Base-by-base conservation (phyloP, 2,113 vertebrate genomes). In the Oreocharis arfaki region DNA sequence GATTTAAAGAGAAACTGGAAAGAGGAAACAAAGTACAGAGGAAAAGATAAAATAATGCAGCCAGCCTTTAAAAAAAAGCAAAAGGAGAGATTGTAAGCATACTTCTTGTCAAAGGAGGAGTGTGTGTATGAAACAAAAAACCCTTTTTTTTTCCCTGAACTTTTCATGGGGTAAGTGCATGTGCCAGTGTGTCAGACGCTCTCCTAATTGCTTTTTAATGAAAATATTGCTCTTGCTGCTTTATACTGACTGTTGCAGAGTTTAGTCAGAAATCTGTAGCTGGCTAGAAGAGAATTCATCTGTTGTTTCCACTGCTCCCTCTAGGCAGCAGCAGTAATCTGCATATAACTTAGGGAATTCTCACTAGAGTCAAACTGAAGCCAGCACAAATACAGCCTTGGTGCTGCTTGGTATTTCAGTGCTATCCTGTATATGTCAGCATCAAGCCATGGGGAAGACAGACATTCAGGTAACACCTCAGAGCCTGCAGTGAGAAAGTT, bases 321-420 rank as follows among this genome's bases (percentile, higher is more conserved):
- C 81, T 96, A 95, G 91, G 87, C 67, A 96, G 95, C 94, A 96
- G 94, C 74, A 96, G 63, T 57, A 84, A 60, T n/a, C 73, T 78
- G 82, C 10, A 0, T 41, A 57, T 7, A 41, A n/a, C 33, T 53
- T 35, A 27, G 13, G n/a, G 49, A 84, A 30, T 89, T 82, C 53
- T 68, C 82, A 12, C 23, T 60, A 3, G 39, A 41, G 53, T 71
- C n/a, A 27, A 39, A 13, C 30, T 39, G 53, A 83, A 86, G 33
- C 23, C 69, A 73, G 42, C 46, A 46, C 22, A 53, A 71, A 39
- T 4, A 17, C 21, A 60, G 4, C 41, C 68, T 75, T 65, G 8
- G 1, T 11, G 41, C 57, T 60, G 56, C 27, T 73, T 24, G 65
- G 13, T 52, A 9, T 74, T 70, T 74, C n/a, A 33, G 27, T 35